Base-by-base conservation (phyloP, 2,888 invertebrate species). In the Nephrocerus scutellatus region DNA sequence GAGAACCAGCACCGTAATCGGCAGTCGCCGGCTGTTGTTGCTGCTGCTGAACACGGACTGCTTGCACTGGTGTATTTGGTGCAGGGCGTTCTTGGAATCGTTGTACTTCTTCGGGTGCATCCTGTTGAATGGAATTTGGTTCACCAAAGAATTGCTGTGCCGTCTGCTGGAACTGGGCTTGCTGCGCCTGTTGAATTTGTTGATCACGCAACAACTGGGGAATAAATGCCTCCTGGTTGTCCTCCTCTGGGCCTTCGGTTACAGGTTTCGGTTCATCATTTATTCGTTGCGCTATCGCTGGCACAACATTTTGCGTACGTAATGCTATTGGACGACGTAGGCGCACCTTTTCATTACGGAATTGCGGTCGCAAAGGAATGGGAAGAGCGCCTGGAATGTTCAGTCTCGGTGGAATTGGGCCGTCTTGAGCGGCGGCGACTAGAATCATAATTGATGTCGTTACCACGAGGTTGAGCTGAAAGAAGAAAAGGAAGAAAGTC, bases 161-260 rank as follows among this genome's bases (percentile, higher is more conserved):
- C 16, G 55, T 56, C 46, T 55, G 62, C 25, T 61, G 64, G 43
- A 61, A 61, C 48, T 56, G 60, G 3, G 54, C 50, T 46, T 60
- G 65, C 51, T 70, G 76, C 1, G 56, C 56, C 41, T 62, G 61
- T 7, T 59, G 62, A 29, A 63, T 44, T 29, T 62, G 63, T 30
- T 63, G 66, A 26, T 67, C 65, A 7, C 64, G 55, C 21, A 65
- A 39, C 8, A 66, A 47, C 43, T 60, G 62, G 7, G 75, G 74
- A 19, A 76, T 70, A 29, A 74, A 76, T 43, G 71, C 71, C 43
- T 74, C 73, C 33, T 75, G 74, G 28, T 68, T 51, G 30, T 67
- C 77, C 43, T 81, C 80, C 63, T 81, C 80, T 14, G 73, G 73
- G 50, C 80, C 75, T 63, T 81, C 82, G 2, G 79, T 79, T 6